Base-by-base conservation (phyloP, 1,140 invertebrate species). In the Ceratina calcarata region DNA sequence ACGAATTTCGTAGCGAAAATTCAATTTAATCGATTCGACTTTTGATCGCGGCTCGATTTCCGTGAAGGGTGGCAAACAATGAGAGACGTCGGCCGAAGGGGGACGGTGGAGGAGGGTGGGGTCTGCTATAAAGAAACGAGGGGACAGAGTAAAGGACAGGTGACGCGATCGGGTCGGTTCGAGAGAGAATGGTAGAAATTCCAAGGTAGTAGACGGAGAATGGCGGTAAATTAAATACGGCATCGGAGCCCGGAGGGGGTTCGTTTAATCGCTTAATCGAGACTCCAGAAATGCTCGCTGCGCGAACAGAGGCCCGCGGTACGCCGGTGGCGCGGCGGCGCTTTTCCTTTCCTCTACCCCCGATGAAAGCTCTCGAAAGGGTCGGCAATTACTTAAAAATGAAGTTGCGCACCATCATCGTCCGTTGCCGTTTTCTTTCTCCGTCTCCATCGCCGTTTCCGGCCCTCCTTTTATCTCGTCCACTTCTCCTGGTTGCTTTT, bases 181-280 rank as follows among this genome's bases (percentile, higher is more conserved):
- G 75, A 65, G 45, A 76, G 74, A 78, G 76, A 76, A 65, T 65
- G 55, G 76, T 79, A 62, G 45, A 80, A 80, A 78, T 72, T 77
- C 68, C 60, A 67, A 66, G 65, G 72, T 22, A 80, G 73, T 65
- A 53, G 68, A 76, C 78, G 67, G 77, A 83, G 75, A 87, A 89
- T 87, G 83, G 86, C 82, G 80, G 72, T 78, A 80, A 86, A 83
- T 89, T 88, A 88, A 85, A 89, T 87, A 88, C 79, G 86, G 79
- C 80, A 73, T 73, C 65, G 45, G 12, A 16, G 67, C 74, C 27
- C 45, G 60, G 49, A 37, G 64, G 78, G 73, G 80, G 81, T 74
- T 84, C 85, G 81, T 89, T 89, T 89, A 89, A 89, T 89, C 82
- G 86, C 87, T 89, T 89, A 89, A 89, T 89, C 88, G 87, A 87